Evolutionary conservation across 2,888 invertebrate genomes (phyloP).

Genomic region (Drosophila barbarae): DNA sequence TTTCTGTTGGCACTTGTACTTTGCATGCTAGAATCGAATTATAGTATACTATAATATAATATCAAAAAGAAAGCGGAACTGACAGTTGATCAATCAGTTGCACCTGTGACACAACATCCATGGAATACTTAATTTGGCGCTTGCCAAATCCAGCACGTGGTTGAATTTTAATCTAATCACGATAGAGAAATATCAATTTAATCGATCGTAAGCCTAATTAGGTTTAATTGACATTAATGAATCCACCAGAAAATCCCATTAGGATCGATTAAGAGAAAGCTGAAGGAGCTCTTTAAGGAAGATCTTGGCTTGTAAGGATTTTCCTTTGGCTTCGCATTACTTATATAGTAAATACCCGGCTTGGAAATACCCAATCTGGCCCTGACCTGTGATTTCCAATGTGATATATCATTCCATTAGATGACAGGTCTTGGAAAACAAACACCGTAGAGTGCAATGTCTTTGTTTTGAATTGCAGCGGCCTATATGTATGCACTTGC

Average conservation of each 20-base stretch:
- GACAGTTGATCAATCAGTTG: conserved; percentile 6
- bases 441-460: conserved; percentile 33
- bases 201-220: not conserved
- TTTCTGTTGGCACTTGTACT: conserved; percentile 1
- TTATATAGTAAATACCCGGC: not conserved
- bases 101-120: conserved; percentile 9
- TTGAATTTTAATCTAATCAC: conserved; percentile 1
- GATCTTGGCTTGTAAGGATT: not conserved
- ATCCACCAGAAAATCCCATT: not conserved
- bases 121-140: conserved; percentile 9
- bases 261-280: not conserved
- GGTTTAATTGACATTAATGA: not conserved
- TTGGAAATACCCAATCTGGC: conserved; percentile 6
- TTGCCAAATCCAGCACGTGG: conserved; percentile 22
- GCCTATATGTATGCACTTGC: not conserved
- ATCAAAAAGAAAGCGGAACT: conserved; percentile 4
- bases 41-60: not conserved
- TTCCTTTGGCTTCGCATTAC: not conserved
- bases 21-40: not conserved
- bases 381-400: conserved; percentile 2
- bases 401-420: conserved; percentile 8
- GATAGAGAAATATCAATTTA: not conserved
- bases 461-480: conserved; percentile 22
- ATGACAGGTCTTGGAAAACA: conserved; percentile 17
- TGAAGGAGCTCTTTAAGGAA: too few relatives aligned